phyloP scores from a whole-genome alignment of 1,140 invertebrate species.

The Portunus trituberculatus region DNA sequence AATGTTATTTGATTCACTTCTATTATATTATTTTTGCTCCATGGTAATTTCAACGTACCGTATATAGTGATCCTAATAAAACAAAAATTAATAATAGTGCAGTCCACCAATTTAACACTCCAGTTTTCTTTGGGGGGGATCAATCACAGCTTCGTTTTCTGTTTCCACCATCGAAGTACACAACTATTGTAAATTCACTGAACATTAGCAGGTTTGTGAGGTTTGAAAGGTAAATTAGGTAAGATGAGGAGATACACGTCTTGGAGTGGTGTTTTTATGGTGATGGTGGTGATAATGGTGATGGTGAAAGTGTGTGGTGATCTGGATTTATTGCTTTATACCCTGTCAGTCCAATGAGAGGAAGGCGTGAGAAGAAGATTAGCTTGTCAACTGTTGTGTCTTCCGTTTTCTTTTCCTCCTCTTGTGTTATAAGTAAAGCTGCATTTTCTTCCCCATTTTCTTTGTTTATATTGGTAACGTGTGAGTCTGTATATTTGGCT shows the following conservation, averaged over 20 bases:
- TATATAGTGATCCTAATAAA: no score
- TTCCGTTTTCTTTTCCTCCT: neutral
- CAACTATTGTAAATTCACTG: neutral
- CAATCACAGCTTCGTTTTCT: no score
- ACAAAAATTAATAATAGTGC: no score
- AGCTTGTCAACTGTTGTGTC: neutral
- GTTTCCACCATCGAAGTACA: no score
- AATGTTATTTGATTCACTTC: no score
- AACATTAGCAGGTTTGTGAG: neutral
- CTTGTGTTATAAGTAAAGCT: neutral
- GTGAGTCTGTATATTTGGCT: neutral
- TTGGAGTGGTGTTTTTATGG: neutral
- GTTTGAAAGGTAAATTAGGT: neutral
- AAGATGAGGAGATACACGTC: neutral
- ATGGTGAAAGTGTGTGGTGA: neutral
- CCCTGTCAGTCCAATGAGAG: slow-evolving; percentile 32
- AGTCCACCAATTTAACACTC: no score
- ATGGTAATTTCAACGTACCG: no score
- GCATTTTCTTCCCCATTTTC: neutral
- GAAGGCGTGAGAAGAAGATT: slow-evolving; percentile 8
- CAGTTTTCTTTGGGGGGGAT: no score
- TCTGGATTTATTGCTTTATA: neutral
- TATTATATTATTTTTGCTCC: no score
- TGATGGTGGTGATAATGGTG: neutral
- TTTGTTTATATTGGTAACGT: neutral